These are phyloP conservation scores for Apantesis nais DNA, from an alignment of 2,888 invertebrate species.

Conservation along the genomic window DNA sequence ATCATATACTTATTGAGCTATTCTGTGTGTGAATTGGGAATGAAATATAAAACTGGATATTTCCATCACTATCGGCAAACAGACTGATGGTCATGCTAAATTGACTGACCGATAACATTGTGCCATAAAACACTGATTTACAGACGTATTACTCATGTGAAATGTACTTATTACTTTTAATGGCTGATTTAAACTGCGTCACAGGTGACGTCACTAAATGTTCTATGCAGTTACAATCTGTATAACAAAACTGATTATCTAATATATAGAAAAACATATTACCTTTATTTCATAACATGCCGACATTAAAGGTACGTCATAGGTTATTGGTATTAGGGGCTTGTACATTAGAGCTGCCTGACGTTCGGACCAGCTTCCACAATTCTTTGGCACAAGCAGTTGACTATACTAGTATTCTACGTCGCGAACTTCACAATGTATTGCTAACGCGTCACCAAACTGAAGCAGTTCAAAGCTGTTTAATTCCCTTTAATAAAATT, in stretches of 20 bases:
- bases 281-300: not conserved
- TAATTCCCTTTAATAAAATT: not conserved
- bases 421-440: not conserved
- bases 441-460: not conserved
- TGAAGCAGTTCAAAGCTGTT: not conserved
- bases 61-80: conserved; percentile 39
- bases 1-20: conserved; percentile 47
- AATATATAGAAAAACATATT: not conserved
- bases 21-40: conserved; percentile 37
- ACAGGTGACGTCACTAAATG: conserved; percentile 37
- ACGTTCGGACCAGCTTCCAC: not conserved
- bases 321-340: not conserved
- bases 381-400: not conserved
- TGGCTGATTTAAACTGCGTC: conserved; percentile 40
- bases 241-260: conserved; percentile 14
- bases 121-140: conserved; percentile 63
- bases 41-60: conserved; percentile 40
- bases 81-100: conserved; percentile 62
- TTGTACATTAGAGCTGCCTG: not conserved
- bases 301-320: not conserved
- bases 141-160: conserved; percentile 60
- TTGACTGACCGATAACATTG: conserved; percentile 61
- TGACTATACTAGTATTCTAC: not conserved
- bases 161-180: conserved; percentile 52
- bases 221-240: conserved; percentile 23